These are phyloP conservation scores for Dipodomys spectabilis DNA, from an alignment of 2,113 vertebrate genomes.

Conservation along the genomic window DNA sequence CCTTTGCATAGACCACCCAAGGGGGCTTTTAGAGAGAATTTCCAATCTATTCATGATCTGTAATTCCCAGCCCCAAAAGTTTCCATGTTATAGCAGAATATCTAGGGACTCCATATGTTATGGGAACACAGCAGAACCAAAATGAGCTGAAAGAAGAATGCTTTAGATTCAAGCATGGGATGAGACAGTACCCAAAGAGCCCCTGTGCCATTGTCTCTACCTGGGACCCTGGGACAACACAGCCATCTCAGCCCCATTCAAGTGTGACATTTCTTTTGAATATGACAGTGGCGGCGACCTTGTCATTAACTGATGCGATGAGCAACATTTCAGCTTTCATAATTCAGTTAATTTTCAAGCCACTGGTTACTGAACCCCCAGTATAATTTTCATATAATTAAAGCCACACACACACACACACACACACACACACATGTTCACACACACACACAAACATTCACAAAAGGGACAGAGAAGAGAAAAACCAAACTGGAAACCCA, in stretches of 20 bases:
- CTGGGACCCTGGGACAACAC: slow-evolving; percentile 88
- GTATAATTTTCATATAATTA: slow-evolving; percentile 85
- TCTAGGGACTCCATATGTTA: slow-evolving; percentile 90
- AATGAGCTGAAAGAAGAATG: slow-evolving; percentile 87
- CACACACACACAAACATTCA: neutral
- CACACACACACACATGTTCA: neutral
- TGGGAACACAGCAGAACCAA: slow-evolving; percentile 88
- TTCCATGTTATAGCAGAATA: slow-evolving; percentile 86
- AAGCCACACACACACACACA: slow-evolving; percentile 52
- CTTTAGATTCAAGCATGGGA: slow-evolving; percentile 84
- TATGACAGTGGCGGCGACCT: slow-evolving; percentile 89
- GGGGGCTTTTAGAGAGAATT: slow-evolving; percentile 87
- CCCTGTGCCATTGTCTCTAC: slow-evolving; percentile 88
- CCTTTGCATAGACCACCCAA: slow-evolving; percentile 85
- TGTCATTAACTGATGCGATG: slow-evolving; percentile 90
- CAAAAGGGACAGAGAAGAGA: slow-evolving; percentile 45
- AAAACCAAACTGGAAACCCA: slow-evolving; percentile 41
- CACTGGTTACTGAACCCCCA: slow-evolving; percentile 83
- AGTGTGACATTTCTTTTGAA: slow-evolving; percentile 91
- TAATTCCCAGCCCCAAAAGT: slow-evolving; percentile 88
- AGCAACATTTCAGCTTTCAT: slow-evolving; percentile 87
- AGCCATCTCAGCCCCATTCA: slow-evolving; percentile 89
- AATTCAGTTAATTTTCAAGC: slow-evolving; percentile 91
- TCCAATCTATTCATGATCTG: slow-evolving; percentile 90
- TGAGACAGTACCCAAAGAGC: slow-evolving; percentile 85